Base-by-base conservation (phyloP, 2,888 invertebrate species). In the Lasioglossum villosulum region DNA sequence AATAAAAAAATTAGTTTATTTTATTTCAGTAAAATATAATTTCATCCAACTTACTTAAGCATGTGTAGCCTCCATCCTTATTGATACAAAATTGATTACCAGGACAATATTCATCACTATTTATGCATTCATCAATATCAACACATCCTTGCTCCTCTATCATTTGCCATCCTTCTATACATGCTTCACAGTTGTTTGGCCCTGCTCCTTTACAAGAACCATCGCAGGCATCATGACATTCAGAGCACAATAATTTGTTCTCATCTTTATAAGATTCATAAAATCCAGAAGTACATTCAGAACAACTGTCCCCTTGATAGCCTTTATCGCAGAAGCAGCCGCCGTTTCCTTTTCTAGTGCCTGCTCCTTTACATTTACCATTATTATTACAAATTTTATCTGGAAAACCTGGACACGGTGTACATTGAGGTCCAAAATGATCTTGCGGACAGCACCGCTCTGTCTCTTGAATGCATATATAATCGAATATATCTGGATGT, bases 291-390 rank as follows among this genome's bases (percentile, higher is more conserved):
- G 96, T 96, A 95, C 99, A 99, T n/a, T 96, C 95, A 78, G 97
- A 96, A 95, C 99, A 99, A 42, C 96, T 95, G 0, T 96, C 96
- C 0, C 99, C 99, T 0, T 94, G 93, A 94, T 99, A 99, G 0
- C 98, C 99, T 10, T 94, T 92, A 92, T 98, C 97, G 95, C 99
- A 99, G 23, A 96, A 95, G 94, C 99, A 99, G 86, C 97, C 97
- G 0, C 99, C 99, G 93, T 97, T 98, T 0, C 99, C 99, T 95
- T 98, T 98, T 70, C 99, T 96, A 0, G 99, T 99, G 0, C 99
- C 99, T 86, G 97, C 97, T 0, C 99, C 99, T 96, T 96, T 96
- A 94, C 97, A 98, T 94, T 97, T 97, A 0, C 99, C 99, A 95
- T 97, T 98, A 3, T 97, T 97, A 89, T 95, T 97, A 94, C 99